Percentiles rank a stretch among this genome's conserved stretches.
Conservation (phyloP, 1,140 invertebrate species). For the Plectrocnemia conspersa region DNA sequence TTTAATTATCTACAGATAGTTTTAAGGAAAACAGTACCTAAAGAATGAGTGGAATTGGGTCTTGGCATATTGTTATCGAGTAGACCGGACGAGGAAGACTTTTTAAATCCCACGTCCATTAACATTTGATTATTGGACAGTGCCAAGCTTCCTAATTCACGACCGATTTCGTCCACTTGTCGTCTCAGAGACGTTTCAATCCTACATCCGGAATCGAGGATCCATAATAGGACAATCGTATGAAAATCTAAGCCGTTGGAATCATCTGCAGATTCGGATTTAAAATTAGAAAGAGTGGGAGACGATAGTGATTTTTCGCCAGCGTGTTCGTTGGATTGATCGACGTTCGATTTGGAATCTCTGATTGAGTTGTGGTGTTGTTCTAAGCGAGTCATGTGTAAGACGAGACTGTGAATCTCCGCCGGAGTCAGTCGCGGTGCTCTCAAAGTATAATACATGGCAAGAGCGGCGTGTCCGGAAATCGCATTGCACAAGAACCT, state of each 20-base stretch:
- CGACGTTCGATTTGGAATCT: conserved; percentile 25
- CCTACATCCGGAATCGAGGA: conserved; percentile 60
- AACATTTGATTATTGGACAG: conserved; percentile 21
- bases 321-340: conserved; percentile 11
- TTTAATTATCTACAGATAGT: not conserved
- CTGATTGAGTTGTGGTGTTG: conserved; percentile 39
- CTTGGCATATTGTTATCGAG: not conserved
- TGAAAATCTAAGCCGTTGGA: conserved; percentile 52
- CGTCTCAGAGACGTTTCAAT: conserved; percentile 61
- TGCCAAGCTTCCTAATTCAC: conserved; percentile 30
- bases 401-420: conserved; percentile 55
- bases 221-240: conserved; percentile 62
- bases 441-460: conserved; percentile 72
- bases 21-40: no score
- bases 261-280: conserved; percentile 5
- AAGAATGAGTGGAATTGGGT: conserved; percentile 10
- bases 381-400: conserved; percentile 54
- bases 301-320: conserved; percentile 11
- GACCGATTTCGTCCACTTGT: conserved; percentile 42
- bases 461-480: conserved; percentile 85
- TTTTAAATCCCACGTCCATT: not conserved
- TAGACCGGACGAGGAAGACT: not conserved
- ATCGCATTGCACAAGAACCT: conserved; percentile 84
- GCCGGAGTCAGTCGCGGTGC: conserved; percentile 44
- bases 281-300: conserved; percentile 10